Evolutionary conservation across 2,797 vertebrate species (phyloP).

Genomic region (Lepidocolaptes lacrymiger): DNA sequence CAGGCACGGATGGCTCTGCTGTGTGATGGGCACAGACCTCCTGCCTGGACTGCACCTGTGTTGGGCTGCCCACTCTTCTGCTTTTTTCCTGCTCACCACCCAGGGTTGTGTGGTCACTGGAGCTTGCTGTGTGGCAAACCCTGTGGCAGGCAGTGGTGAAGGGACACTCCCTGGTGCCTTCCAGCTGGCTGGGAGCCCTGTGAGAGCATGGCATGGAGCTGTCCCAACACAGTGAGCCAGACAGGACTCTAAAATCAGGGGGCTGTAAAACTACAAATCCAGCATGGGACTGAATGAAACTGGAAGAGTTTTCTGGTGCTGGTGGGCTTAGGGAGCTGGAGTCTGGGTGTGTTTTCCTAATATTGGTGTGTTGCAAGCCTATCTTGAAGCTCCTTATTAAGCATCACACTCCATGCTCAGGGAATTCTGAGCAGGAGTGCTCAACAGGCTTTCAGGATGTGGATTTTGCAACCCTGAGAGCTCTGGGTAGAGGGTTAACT

Average conservation of each 20-base stretch:
- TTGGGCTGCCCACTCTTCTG: fast-evolving
- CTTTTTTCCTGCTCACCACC: background rate
- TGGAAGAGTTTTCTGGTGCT: background rate
- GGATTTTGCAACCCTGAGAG: background rate
- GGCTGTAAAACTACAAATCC: background rate
- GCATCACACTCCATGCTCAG: fast-evolving
- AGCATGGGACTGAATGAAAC: background rate
- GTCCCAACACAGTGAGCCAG: background rate
- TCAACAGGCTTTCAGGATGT: background rate
- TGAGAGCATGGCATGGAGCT: background rate
- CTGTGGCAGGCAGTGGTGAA: background rate
- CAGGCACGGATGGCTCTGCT: background rate
- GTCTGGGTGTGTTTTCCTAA: background rate
- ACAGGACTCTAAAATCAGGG: background rate
- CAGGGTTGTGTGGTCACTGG: fast-evolving
- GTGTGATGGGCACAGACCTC: background rate
- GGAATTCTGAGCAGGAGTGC: background rate
- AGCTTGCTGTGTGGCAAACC: background rate
- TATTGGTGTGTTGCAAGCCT: background rate
- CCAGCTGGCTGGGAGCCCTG: background rate
- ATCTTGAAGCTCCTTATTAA: background rate
- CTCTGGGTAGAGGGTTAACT: background rate
- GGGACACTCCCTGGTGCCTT: background rate
- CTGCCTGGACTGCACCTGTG: background rate
- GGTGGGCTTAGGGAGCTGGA: background rate